Evolutionary conservation across 2,113 vertebrate genomes (phyloP), one percentile per base, ranked within the genome.

Genomic region (Percina caprodes): DNA sequence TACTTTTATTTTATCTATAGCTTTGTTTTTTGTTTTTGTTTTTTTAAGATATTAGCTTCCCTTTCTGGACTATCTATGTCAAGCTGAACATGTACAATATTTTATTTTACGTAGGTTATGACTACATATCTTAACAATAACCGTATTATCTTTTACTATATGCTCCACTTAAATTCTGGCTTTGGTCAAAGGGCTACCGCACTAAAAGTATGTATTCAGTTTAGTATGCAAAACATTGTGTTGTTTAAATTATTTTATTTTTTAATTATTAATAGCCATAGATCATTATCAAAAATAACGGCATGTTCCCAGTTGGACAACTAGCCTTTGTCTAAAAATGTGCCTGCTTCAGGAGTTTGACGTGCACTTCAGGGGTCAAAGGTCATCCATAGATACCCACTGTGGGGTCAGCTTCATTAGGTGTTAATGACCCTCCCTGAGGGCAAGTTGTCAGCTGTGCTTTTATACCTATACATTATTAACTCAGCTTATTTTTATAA

Each of bases 361-460:
- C 52, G 51, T 84, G 80, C 79, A 88, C 69, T 86, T 83, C 80
- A 48, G 23, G 46, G 83, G 85, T 88, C 82, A 92, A 83, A 93
- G 88, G 82, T 89, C 77, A 26, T 33, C 74, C 78, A 81, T 74
- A 85, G 88, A 88, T 88, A 84, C 85, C 82, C 69, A 79, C 68
- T 63, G 60, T 52, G 82, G 82, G 89, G 88, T 92, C 89, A 74
- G 49, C 84, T 85, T 92, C 90, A 93, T 90, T 92, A 89, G 86
- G 79, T 80, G 84, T 90, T 91, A 94, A 91, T 89, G 79, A 89
- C 79, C 75, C 79, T 92, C 85, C 89, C 76, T 45, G 33, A 82
- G 86, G 82, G 72, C 55, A 79, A 76, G 30, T 80, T 79, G 80
- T 83, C 21, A 6, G 45, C 82, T 76, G 59, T 33, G 30, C 30